Percentiles rank a stretch among this genome's conserved stretches.
Conservation (phyloP, 2,797 vertebrate genomes). For the Poecilia wingei region DNA sequence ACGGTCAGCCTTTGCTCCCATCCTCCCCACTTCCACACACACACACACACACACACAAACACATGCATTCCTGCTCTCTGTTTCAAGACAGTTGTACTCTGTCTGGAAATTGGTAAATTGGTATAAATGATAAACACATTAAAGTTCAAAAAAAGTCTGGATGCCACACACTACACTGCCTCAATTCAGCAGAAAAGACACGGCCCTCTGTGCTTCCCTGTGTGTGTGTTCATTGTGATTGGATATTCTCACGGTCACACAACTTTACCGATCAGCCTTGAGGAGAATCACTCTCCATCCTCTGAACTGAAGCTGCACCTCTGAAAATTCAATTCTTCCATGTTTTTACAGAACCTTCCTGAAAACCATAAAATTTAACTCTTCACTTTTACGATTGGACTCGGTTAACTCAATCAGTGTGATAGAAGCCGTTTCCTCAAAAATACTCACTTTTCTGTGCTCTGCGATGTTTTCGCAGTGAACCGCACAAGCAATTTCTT, state of each 20-base stretch:
- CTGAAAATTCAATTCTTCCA: slow-evolving; percentile 29
- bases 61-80: slow-evolving; percentile 31
- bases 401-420: slow-evolving; percentile 55
- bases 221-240: slow-evolving; percentile 23
- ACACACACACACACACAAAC: slow-evolving; percentile 3
- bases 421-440: slow-evolving; percentile 29
- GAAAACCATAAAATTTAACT: slow-evolving; percentile 48
- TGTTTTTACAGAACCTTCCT: slow-evolving; percentile 36
- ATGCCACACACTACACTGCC: slow-evolving; percentile 35
- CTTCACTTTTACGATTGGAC: slow-evolving; percentile 31
- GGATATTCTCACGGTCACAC: slow-evolving; percentile 34
- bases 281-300: slow-evolving; percentile 6
- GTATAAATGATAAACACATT: slow-evolving; percentile 45
- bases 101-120: slow-evolving; percentile 59
- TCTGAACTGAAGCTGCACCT: background rate
- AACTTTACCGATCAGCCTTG: slow-evolving; percentile 18
- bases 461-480: background rate
- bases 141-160: slow-evolving; percentile 41
- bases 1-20: slow-evolving; percentile 21
- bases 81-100: slow-evolving; percentile 44
- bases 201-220: slow-evolving; percentile 23
- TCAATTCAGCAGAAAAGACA: slow-evolving; percentile 31
- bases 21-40: slow-evolving; percentile 4
- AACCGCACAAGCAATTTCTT: background rate
- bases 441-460: slow-evolving; percentile 4